Base-by-base conservation (phyloP, 2,888 invertebrate genomes). In the Entomobrya multifasciata region DNA sequence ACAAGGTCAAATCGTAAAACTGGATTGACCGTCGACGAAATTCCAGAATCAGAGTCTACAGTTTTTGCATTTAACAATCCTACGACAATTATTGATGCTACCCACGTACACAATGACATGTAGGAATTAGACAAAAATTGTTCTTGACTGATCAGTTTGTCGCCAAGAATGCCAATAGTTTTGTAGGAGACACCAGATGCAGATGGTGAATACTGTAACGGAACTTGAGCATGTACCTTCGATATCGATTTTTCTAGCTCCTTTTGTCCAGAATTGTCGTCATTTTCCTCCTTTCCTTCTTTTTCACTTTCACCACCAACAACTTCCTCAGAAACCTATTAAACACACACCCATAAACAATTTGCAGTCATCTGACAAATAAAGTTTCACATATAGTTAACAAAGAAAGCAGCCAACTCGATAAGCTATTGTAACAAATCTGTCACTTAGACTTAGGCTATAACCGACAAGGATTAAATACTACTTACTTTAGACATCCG, bases 161-260 rank as follows among this genome's bases (percentile, higher is more conserved):
- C 67, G 77, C 74, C 76, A 86, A 80, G 81, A 22, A 81, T 55
- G 80, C 30, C 74, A 80, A 80, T 30, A 41, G 65, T 76, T 81
- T 79, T 36, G 81, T 47, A 47, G 82, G 60, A 62, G 74, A 86
- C 80, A 44, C 76, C 65, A 76, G 81, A 70, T 65, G 81, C 62
- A 65, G 81, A 55, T 65, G 79, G 25, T 57, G 80, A 65, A 86
- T 80, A 86, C 76, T 86, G 86, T 72, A 57, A 86, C 78, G 76
- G 84, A 79, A 85, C 79, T 60, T 70, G 81, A 81, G 80, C 86
- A 76, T 86, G 86, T 86, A 86, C 86, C 86, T 86, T 86, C 86
- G 80, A 77, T 67, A 77, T 36, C 49, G 81, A 27, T n/a, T 47
- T 41, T 65, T 80, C 76, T 80, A 62, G 41, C 13, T 85, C 78